Base-by-base conservation (phyloP, 2,888 invertebrate species). In the Apotomis capreana region DNA sequence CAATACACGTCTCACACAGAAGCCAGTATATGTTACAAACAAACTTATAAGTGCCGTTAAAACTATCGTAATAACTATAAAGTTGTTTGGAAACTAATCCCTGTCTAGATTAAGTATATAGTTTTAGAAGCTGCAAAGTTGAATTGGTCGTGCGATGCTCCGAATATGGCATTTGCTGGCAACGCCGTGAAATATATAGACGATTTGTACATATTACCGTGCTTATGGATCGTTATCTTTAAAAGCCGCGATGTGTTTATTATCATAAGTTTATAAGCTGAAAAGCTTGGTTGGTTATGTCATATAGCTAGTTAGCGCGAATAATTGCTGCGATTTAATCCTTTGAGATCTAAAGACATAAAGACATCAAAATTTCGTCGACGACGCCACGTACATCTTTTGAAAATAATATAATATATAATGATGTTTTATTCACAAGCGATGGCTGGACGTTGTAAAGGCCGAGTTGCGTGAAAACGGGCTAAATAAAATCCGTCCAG, bases 151-250 rank as follows among this genome's bases (percentile, higher is more conserved):
- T 51, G 58, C 4, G 54, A 58, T 68, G 46, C 12, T 36, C 72
- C 72, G 6, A 57, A 72, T 72, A 72, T 68, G 72, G 72, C 10
- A 44, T 52, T 68, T 63, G 63, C 68, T 13, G 52, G 46, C 51
- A 57, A 72, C 26, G 26, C 5, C 62, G 68, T 72, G 72, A 72
- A 63, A 72, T 72, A 72, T 72, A 72, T 72, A 63, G 68, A 68
- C 72, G 72, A 72, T 72, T 72, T 72, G 72, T 72, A 58, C 67
- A 68, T 26, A 68, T 72, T 72, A 72, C 60, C 26, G 68, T 51
- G 51, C 13, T 65, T 68, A 72, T 72, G 51, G 71, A 72, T 72
- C 62, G 62, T 62, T 68, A 72, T 72, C 71, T 68, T 61, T 44
- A 72, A 62, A 62, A 57, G 68, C 52, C 15, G 58, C 52, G 68